Base-by-base conservation (phyloP, 2,113 vertebrate genomes). In the Cynocephalus volans region DNA sequence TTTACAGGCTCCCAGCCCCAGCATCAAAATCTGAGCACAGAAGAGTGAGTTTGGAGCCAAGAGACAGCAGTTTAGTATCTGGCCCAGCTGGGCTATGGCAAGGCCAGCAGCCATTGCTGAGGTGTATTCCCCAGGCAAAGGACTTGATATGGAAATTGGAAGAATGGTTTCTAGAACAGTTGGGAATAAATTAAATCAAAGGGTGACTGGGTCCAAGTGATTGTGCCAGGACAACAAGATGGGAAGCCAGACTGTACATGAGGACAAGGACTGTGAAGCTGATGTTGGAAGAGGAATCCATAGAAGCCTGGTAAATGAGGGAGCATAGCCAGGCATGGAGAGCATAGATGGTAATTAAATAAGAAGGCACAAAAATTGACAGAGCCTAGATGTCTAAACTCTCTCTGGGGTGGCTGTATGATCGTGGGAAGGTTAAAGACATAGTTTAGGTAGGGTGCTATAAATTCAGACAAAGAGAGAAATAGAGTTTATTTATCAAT, bases 91-190 rank as follows among this genome's bases (percentile, higher is more conserved):
- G 9, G 24, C 70, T 50, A 24, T 41, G 24, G 17, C 21, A 86
- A 93, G 45, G 64, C 77, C 67, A 88, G 6, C 15, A 92, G 64
- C 5, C 45, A 87, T 50, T 92, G 67, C 69, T 67, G 69, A 26
- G 79, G 58, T 83, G 58, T 58, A 28, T 81, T 79, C 41, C 72
- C 36, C 54, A 82, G 41, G 28, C 76, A 94, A 28, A 48, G 14
- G 73, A 94, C 45, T 89, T 83, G 64, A 36, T 70, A 50, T 45
- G 33, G 80, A 67, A 95, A 90, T 36, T 88, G 65, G 79, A 88
- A 10, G 87, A 33, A 96, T 79, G 56, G 23, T 95, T 93, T 64
- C 76, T 69, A 88, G 56, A 93, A 90, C 60, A 94, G 80, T 79
- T 94, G 58, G 24, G 41, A 96, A 8, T 70, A 90, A 89, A 96